A percentile compares a stretch with the other conserved stretches of the same genome.
phyloP scores from a whole-genome alignment of 2,797 vertebrate species.

The Leuciscus waleckii region DNA sequence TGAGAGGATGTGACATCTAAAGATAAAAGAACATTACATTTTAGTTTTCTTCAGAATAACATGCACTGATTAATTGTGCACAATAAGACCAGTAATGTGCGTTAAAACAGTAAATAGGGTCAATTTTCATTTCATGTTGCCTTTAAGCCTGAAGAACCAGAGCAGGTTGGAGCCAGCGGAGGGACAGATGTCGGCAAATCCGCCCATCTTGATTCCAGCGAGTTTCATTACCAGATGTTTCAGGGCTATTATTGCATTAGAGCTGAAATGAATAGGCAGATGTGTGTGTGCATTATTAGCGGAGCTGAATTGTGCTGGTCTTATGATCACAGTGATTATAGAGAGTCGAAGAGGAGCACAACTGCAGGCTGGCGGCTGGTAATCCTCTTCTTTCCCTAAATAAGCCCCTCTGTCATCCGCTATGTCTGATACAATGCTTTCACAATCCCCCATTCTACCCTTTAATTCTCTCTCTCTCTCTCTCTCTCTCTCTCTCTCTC shows the following conservation, averaged over 20 bases:
- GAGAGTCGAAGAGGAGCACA: conserved; percentile 48
- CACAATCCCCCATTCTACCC: conserved; percentile 52
- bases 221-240: conserved; percentile 82
- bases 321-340: conserved; percentile 61
- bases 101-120: conserved; percentile 17
- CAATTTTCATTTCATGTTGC: conserved; percentile 9
- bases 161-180: conserved; percentile 36
- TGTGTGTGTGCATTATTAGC: conserved; percentile 80
- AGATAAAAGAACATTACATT: neutral
- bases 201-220: conserved; percentile 77
- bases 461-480: conserved; percentile 32
- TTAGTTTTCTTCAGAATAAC: neutral
- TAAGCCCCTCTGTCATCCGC: conserved; percentile 57
- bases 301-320: conserved; percentile 48
- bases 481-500: conserved; percentile 16
- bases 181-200: conserved; percentile 71
- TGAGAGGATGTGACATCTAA: neutral
- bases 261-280: conserved; percentile 81
- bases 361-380: conserved; percentile 48
- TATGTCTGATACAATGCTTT: conserved; percentile 50
- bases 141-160: conserved; percentile 24
- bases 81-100: neutral
- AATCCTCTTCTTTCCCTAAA: conserved; percentile 57
- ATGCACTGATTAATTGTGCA: neutral
- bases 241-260: conserved; percentile 83